Base-by-base conservation (phyloP, 2,888 invertebrate species). In the Apoderus coryli region DNA sequence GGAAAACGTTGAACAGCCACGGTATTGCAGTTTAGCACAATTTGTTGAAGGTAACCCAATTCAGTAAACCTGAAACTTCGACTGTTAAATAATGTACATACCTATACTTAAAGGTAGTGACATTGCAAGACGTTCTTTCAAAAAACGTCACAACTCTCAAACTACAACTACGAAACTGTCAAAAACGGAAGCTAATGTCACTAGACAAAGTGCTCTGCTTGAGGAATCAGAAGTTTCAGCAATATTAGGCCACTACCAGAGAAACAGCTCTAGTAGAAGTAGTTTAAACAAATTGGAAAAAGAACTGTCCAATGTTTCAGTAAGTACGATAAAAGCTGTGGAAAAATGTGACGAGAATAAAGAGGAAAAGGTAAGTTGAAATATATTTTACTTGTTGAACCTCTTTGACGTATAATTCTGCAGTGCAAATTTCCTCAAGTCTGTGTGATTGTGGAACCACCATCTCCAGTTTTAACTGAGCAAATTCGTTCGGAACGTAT, bases 11-110 rank as follows among this genome's bases (percentile, higher is more conserved):
- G 65, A 65, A 38, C 68, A 70, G 43, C 66, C 69, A 25, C 75
- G 72, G 40, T 78, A 74, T 48, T 81, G 81, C 53, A 81, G 81
- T 47, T 59, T 85, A 45, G 84, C 84, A 2, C 75, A 80, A 43
- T 82, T 82, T 47, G 78, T 77, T 35, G 82, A 82, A 57, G 82
- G 81, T 41, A 37, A n/a, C n/a, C n/a, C n/a, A n/a, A n/a, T n/a
- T n/a, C n/a, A n/a, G n/a, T n/a, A n/a, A n/a, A n/a, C n/a, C n/a
- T n/a, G n/a, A n/a, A n/a, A n/a, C n/a, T n/a, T n/a, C n/a, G n/a
- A n/a, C n/a, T n/a, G n/a, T n/a, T n/a, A n/a, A n/a, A n/a, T n/a
- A n/a, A n/a, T n/a, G n/a, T n/a, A n/a, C n/a, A n/a, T n/a, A n/a
- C n/a, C n/a, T n/a, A 19, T 6, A 7, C 7, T 19, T 19, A 19